Percentiles rank a stretch among this genome's conserved stretches.
These are phyloP conservation scores for Drosophila albomicans DNA, from an alignment of 1,140 invertebrate species.

Conservation along the genomic window DNA sequence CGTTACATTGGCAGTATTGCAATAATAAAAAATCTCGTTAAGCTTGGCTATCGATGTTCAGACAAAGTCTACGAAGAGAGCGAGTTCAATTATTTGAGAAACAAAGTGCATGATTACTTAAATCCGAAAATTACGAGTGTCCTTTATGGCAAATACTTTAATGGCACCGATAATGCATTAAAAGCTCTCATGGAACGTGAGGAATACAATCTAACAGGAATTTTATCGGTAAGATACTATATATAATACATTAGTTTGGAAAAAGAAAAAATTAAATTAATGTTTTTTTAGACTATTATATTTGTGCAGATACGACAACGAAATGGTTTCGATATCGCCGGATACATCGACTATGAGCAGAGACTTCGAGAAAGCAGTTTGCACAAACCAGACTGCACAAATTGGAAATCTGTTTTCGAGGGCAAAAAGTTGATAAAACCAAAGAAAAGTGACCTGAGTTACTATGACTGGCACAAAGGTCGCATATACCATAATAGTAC, in stretches of 20 bases:
- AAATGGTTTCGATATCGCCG: conserved; percentile 34
- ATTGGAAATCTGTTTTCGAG: conserved; percentile 36
- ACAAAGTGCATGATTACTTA: background rate
- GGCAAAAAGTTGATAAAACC: conserved; percentile 16
- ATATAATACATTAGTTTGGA: no score
- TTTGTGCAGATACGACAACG: conserved; percentile 28
- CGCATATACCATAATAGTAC: background rate
- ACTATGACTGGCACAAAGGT: conserved; percentile 34
- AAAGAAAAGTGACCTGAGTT: conserved; percentile 34
- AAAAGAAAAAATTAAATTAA: no score
- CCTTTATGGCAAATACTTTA: conserved; percentile 12
- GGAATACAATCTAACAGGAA: conserved; percentile 3
- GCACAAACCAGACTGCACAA: background rate
- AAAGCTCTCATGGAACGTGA: conserved; percentile 13
- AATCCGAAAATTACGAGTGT: conserved; percentile 15
- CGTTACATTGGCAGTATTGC: background rate
- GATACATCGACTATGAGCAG: conserved; percentile 35
- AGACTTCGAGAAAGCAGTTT: conserved; percentile 19
- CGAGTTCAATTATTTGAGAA: conserved; percentile 5
- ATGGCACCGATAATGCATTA: conserved; percentile 7
- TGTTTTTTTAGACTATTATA: conserved; percentile 32
- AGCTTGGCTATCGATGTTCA: conserved; percentile 26
- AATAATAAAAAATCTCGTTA: background rate
- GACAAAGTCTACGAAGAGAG: conserved; percentile 21
- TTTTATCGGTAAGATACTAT: conserved; percentile 14